Evolutionary conservation across 2,888 invertebrate species (phyloP).

Genomic region (Exocentrus adspersus): DNA sequence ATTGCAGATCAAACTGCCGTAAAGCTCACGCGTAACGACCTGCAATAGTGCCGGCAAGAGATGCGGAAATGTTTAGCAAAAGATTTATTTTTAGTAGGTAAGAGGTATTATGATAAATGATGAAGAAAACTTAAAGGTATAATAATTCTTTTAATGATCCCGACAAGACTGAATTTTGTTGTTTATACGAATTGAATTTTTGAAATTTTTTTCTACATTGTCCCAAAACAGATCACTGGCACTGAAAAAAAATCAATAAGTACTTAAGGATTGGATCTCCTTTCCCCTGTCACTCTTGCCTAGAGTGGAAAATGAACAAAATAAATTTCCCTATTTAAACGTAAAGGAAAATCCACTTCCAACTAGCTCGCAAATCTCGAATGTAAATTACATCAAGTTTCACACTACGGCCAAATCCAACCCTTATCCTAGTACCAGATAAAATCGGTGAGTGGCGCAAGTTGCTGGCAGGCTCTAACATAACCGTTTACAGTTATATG

Average conservation of each 20-base stretch:
- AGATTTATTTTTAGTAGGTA: too few species aligned
- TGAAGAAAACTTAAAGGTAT: not conserved
- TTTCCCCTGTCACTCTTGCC: too few species aligned
- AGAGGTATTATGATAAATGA: not conserved
- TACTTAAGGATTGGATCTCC: too few species aligned
- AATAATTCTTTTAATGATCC: not conserved
- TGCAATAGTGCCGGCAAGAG: not conserved
- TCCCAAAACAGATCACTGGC: not conserved
- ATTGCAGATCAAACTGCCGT: constrained; percentile 27
- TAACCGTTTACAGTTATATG: constrained; percentile 17
- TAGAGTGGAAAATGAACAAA: too few species aligned
- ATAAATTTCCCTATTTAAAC: too few species aligned
- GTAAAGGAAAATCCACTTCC: constrained; percentile 3
- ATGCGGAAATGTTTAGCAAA: not conserved
- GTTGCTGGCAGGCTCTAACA: constrained; percentile 5
- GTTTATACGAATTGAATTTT: too few species aligned
- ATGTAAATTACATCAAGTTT: constrained; percentile 7
- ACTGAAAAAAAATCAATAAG: not conserved
- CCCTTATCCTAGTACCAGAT: constrained; percentile 24
- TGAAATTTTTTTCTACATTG: not conserved
- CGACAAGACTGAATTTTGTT: not conserved
- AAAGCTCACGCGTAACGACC: constrained; percentile 14
- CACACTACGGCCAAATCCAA: constrained; percentile 16
- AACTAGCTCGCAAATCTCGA: not conserved
- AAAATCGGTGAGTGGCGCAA: constrained; percentile 21